Evolutionary conservation across 1,140 invertebrate species (phyloP).

Genomic region (Trichogramma pretiosum): DNA sequence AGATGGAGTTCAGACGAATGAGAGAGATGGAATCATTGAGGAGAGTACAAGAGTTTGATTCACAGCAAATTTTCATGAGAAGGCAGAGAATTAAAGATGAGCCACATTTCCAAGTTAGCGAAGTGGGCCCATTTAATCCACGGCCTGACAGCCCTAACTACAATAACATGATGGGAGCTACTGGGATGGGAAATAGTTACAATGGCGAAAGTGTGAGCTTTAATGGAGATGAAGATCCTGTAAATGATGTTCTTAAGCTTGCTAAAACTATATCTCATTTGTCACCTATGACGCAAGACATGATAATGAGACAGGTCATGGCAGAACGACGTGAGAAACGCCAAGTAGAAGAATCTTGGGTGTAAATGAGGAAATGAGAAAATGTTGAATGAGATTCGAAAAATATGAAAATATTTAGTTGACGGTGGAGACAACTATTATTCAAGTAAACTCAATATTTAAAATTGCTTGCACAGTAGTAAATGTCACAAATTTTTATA

Average conservation of each 20-base stretch:
- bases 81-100: not conserved
- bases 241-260: constrained; percentile 3
- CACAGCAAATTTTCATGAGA: not conserved
- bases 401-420: no score
- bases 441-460: no score
- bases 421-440: no score
- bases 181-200: not conserved
- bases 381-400: no score
- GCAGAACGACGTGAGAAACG: constrained; percentile 6
- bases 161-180: not conserved
- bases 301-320: constrained; percentile 11
- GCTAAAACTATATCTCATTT: constrained; percentile 10
- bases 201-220: no score
- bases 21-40: no score
- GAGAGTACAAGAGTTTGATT: not conserved
- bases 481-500: no score
- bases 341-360: no score
- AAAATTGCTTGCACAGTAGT: no score
- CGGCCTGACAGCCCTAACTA: not conserved
- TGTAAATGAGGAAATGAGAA: no score
- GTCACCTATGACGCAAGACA: constrained; percentile 9
- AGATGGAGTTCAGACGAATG: not conserved
- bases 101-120: not conserved
- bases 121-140: not conserved
- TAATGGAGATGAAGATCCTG: constrained; percentile 1